Evolutionary conservation across 2,113 vertebrate genomes (phyloP), one percentile per base, ranked within the genome.

Genomic region (Chaenocephalus aceratus): DNA sequence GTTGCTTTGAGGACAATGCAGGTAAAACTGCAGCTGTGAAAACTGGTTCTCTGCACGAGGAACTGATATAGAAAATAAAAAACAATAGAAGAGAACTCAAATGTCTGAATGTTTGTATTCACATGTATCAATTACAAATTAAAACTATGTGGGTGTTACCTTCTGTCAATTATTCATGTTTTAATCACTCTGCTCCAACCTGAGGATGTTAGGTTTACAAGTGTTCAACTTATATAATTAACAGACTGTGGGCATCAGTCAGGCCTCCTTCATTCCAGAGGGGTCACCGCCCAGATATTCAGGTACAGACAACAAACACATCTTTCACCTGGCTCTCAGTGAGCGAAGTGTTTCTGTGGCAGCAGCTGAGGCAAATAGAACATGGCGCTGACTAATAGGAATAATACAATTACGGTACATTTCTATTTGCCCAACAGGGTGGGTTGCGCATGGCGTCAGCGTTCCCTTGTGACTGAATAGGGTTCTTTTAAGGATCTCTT

Each of bases 351-450:
- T 86, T 89, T 76, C 76, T 79, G 60, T 57, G 72, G 81, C 60
- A 74, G 71, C 72, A 45, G 51, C 16, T 11, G 41, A 45, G 44
- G 72, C 72, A 80, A 89, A 89, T 45, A 82, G 72, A 30, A 76
- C 56, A 58, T 57, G 60, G 59, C 41, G 11, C 80, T 89, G 87
- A 94, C 66, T 89, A 82, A 83, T 10, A 72, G 82, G 57, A 87
- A 90, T 87, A 91, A 86, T 80, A 87, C 57, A 71, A 87, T 83
- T 57, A 87, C 59, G 58, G 58, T 80, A 48, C 71, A 74, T 79
- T 88, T 90, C 52, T 92, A 84, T 94, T 94, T 94, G 80, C 60
- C 58, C 60, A 80, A 36, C 75, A 61, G 84, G 90, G 80, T 54
- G 85, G 79, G 83, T 64, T 73, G 51, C 5, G 16, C 36, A 68